phyloP scores from a whole-genome alignment of 2,797 vertebrate species.

The Benthosema pterotum region DNA sequence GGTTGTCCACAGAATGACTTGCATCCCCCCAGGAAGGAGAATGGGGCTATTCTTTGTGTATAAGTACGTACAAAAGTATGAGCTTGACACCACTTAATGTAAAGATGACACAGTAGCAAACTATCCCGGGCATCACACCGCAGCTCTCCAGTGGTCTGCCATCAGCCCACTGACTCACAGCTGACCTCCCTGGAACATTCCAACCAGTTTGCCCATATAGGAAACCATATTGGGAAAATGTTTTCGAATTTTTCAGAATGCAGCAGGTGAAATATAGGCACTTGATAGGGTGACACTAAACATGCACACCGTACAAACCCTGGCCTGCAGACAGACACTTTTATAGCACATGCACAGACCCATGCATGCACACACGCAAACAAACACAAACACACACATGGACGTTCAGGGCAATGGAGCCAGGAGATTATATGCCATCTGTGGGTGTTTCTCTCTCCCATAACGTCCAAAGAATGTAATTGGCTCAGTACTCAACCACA shows the following conservation, averaged over 20 bases:
- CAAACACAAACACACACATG: conserved; percentile 1
- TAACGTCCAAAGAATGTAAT: conserved; percentile 63
- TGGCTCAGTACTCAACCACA: conserved; percentile 66
- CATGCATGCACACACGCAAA: not conserved
- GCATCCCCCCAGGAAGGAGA: conserved; percentile 16
- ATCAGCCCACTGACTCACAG: conserved; percentile 55
- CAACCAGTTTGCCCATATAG: conserved; percentile 46
- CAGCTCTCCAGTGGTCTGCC: conserved; percentile 32
- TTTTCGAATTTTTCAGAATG: conserved; percentile 13
- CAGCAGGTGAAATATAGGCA: conserved; percentile 1
- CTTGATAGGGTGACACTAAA: conserved; percentile 36
- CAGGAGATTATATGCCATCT: conserved; percentile 45
- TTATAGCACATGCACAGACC: not conserved
- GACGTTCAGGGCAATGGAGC: conserved; percentile 22
- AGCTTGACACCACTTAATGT: conserved; percentile 58
- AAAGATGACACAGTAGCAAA: conserved; percentile 69
- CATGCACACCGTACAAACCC: conserved; percentile 42
- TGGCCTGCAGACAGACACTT: not conserved
- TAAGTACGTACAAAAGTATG: conserved; percentile 42
- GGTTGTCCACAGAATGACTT: conserved; percentile 45
- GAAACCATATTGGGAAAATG: conserved; percentile 52
- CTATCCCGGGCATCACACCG: conserved; percentile 25
- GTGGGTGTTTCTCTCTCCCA: conserved; percentile 53
- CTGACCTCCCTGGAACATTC: conserved; percentile 66
- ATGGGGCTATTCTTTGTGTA: conserved; percentile 40